Base-by-base conservation (phyloP, 1,140 invertebrate species). In the Mylabris phalerata region DNA sequence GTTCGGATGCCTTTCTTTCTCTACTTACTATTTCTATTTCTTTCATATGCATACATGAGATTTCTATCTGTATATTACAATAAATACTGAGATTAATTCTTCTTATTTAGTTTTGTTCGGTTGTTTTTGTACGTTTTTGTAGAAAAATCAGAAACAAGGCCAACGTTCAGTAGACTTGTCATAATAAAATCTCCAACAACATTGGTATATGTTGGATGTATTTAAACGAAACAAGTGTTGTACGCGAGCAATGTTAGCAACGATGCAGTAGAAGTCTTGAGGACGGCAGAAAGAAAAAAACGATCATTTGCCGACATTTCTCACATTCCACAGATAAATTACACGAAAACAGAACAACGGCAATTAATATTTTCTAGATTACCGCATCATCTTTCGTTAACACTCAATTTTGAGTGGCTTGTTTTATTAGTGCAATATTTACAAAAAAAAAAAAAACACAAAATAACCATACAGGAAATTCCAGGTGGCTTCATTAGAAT, bases 131-230 rank as follows among this genome's bases (percentile, higher is more conserved):
- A 3, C 45, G 45, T 32, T 25, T 4, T n/a, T 4, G 41, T 26
- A n/a, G 26, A 54, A 54, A 54, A 54, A 54, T 45, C 42, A 13
- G 25, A 54, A 46, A 54, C 51, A 54, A 54, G 51, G 51, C 43
- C 44, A 32, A 46, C 51, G 44, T 46, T 32, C 32, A 32, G 43
- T 38, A 46, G 25, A 13, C 24, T 38, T 46, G 51, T 46, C 51
- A 54, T 46, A 46, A 46, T 46, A 45, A 54, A 46, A 41, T 54
- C 43, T 54, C 19, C 51, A 32, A 32, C 32, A 32, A 32, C 32
- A 54, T 32, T 24, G 41, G 41, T 27, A 46, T 43, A 13, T 38
- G 25, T 19, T 26, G 24, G 32, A 5, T 41, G 48, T 13, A 39
- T 40, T 50, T 40, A 40, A 41, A 39, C 27, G n/a, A 50, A 50